phyloP scores from a whole-genome alignment of 2,113 vertebrate species.

The Empidonax traillii region DNA sequence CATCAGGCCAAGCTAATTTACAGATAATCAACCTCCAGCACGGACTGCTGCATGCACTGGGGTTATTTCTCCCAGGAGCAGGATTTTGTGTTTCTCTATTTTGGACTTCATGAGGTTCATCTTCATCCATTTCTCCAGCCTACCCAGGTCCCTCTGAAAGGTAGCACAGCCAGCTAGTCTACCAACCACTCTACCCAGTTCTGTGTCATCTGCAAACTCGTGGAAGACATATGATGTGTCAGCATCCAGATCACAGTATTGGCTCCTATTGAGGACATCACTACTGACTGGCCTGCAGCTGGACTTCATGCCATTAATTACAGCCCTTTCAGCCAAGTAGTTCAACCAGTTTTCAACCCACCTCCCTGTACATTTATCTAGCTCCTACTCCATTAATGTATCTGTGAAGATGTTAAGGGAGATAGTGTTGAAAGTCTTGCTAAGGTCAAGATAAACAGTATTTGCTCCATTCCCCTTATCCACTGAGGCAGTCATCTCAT shows the following conservation, averaged over 20 bases:
- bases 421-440: not conserved
- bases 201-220: not conserved
- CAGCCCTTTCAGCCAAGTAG: not conserved
- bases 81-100: not conserved
- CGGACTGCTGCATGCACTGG: not conserved
- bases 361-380: not conserved
- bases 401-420: not conserved
- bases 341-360: not conserved
- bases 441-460: not conserved
- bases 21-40: not conserved
- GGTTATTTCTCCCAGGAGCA: not conserved
- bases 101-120: not conserved
- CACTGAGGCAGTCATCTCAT: not conserved
- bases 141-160: not conserved
- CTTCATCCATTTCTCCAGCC: not conserved
- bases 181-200: not conserved
- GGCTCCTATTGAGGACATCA: not conserved
- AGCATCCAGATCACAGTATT: not conserved
- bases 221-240: not conserved
- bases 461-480: not conserved
- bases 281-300: not conserved
- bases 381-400: not conserved
- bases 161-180: not conserved
- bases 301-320: not conserved
- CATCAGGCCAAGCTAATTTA: not conserved